Evolutionary conservation across 2,797 vertebrate species (phyloP).

Genomic region (Meda fulgida): DNA sequence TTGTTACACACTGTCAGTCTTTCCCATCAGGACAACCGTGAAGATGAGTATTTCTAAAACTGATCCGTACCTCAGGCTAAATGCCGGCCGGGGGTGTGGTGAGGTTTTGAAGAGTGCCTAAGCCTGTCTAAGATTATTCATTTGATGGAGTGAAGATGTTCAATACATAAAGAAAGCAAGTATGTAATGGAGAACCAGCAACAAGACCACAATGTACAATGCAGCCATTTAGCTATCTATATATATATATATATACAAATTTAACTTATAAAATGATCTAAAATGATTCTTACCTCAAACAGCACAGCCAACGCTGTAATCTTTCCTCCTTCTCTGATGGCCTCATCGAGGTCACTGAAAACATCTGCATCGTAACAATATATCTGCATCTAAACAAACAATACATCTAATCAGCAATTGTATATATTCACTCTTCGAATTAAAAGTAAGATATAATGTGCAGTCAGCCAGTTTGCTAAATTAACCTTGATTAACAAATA

Average conservation of each 20-base stretch:
- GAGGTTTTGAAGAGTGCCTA: slow-evolving; percentile 2
- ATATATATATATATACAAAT: not conserved
- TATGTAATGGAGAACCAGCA: not conserved
- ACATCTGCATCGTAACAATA: slow-evolving; percentile 87
- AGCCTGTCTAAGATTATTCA: slow-evolving; percentile 2
- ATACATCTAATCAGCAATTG: not conserved
- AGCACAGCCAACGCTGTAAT: slow-evolving; percentile 91
- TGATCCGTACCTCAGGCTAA: slow-evolving; percentile 5
- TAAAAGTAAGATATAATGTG: not conserved
- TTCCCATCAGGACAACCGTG: not conserved
- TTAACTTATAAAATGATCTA: no score
- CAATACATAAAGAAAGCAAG: not conserved
- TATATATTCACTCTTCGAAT: no score
- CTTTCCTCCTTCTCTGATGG: slow-evolving; percentile 85
- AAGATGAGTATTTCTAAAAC: slow-evolving; percentile 19
- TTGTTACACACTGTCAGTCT: not conserved
- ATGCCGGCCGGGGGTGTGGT: not conserved
- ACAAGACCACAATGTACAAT: not conserved
- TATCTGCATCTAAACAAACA: slow-evolving; percentile 90
- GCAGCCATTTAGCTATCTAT: no score
- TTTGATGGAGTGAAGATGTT: slow-evolving; percentile 20
- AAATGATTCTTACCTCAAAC: slow-evolving; percentile 83
- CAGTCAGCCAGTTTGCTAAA: not conserved
- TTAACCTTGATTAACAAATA: no score
- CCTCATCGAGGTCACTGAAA: slow-evolving; percentile 85